A percentile compares a stretch with the other conserved stretches of the same genome.
These are phyloP conservation scores for Neocrepidodera transversa DNA, from an alignment of 2,888 invertebrate species.

Conservation along the genomic window DNA sequence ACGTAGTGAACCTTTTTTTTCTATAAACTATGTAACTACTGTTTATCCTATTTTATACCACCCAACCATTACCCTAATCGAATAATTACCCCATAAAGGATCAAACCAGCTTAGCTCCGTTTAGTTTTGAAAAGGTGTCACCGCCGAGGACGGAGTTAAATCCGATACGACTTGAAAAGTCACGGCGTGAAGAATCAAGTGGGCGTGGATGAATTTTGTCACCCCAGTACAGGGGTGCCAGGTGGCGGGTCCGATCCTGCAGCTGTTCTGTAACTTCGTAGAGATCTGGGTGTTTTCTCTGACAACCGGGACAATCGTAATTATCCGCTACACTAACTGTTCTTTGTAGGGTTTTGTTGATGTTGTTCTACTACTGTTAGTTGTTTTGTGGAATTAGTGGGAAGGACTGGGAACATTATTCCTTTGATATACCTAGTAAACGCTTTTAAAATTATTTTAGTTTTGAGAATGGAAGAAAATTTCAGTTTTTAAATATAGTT, in stretches of 20 bases:
- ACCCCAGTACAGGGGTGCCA: slow-evolving; percentile 49
- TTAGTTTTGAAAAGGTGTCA: slow-evolving; percentile 12
- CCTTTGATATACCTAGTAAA: too few species aligned
- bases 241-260: slow-evolving; percentile 37
- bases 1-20: too few species aligned
- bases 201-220: slow-evolving; percentile 60
- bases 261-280: slow-evolving; percentile 28
- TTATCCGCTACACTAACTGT: slow-evolving; percentile 27
- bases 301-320: slow-evolving; percentile 24
- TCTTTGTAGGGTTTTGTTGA: slow-evolving; percentile 9
- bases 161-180: slow-evolving; percentile 61
- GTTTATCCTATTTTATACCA: neutral
- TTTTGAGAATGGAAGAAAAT: too few species aligned
- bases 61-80: slow-evolving; percentile 10
- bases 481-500: too few species aligned
- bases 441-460: too few species aligned
- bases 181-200: slow-evolving; percentile 62
- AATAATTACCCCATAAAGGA: slow-evolving; percentile 1
- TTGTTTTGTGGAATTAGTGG: slow-evolving; percentile 5
- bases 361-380: slow-evolving; percentile 1
- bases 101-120: neutral
- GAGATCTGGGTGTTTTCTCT: neutral
- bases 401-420: neutral
- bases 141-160: slow-evolving; percentile 43
- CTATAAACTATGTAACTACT: too few species aligned